phyloP scores from a whole-genome alignment of 2,888 invertebrate genomes.

The Nasonovia ribisnigri region DNA sequence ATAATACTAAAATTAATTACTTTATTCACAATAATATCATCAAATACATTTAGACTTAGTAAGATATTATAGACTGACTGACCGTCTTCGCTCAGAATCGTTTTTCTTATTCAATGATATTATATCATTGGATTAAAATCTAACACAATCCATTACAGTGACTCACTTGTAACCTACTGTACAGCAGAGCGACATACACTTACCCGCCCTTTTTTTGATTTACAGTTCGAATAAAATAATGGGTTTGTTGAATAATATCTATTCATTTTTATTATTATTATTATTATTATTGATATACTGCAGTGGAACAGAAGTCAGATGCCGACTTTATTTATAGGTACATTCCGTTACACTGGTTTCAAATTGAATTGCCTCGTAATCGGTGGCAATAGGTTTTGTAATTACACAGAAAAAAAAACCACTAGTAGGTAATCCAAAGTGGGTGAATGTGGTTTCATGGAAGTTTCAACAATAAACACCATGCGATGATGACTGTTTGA shows the following conservation, averaged over 20 bases:
- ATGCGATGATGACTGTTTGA: conserved; percentile 63
- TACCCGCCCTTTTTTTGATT: too few species aligned
- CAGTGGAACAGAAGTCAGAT: neutral
- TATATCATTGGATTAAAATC: too few species aligned
- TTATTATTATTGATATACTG: neutral
- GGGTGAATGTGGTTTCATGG: conserved; percentile 48
- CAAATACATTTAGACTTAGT: too few species aligned
- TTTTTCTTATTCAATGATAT: too few species aligned
- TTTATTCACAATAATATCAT: too few species aligned
- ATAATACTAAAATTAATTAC: too few species aligned
- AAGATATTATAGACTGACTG: too few species aligned
- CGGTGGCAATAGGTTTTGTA: conserved; percentile 47
- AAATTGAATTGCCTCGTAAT: conserved; percentile 43
- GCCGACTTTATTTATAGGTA: neutral
- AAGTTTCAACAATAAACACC: conserved; percentile 54
- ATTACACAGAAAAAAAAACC: conserved; percentile 8
- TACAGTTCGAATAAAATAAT: neutral
- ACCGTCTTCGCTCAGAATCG: too few species aligned
- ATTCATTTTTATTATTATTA: conserved; percentile 2
- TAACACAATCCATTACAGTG: too few species aligned
- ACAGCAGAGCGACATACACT: too few species aligned
- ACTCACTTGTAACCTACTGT: too few species aligned
- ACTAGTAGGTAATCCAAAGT: conserved; percentile 43
- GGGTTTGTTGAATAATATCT: neutral
- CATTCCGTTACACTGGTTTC: conserved; percentile 39